Evolutionary conservation across 2,797 vertebrate species (phyloP), one percentile per base, ranked within the genome.

Genomic region (Tenualosa thibaudeaui): DNA sequence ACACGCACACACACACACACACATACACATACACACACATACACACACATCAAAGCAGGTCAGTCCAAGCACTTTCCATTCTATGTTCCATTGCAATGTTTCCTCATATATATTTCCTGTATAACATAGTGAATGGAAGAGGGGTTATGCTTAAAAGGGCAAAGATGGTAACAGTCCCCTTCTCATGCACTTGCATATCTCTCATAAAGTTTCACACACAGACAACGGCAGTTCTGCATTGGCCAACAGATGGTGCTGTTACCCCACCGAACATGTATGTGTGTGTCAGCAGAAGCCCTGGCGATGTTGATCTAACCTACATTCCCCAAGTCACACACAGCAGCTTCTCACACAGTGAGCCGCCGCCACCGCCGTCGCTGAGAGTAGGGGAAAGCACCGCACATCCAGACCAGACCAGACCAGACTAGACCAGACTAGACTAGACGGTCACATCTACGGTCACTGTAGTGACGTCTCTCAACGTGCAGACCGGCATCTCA

Each of bases 221-320:
- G 22, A 85, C 49, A 37, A 43, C 54, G 37, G 3, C 40, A 22
- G 51, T 50, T 17, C 56, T 9, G 54, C 12, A 31, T 83, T 0
- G 12, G 49, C 89, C 89, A 85, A 85, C 84, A 91, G 91, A 84
- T 89, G 89, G 89, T 86, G 19, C 65, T 54, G 37, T 84, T 68
- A 87, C 81, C 65, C 50, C 83, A 84, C 81, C 81, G 82, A 84
- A 86, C 58, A 10, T 56, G 9, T 22, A 7, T 31, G 49, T 58
- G 81, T 31, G 56, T 19, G 26, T 19, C 85, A 81, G 13, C 58
- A 84, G 68, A 82, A 81, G 19, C 60, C 19, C 60, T 86, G 81
- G 85, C 60, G 37, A 50, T 86, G 87, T 90, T 89, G 87, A 83
- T 89, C 87, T 87, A 89, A 90, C 89, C 89, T 89, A 86, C 86